Percentiles rank a stretch among this genome's conserved stretches.
phyloP scores from a whole-genome alignment of 1,140 invertebrate species.

The Chironomus tepperi region DNA sequence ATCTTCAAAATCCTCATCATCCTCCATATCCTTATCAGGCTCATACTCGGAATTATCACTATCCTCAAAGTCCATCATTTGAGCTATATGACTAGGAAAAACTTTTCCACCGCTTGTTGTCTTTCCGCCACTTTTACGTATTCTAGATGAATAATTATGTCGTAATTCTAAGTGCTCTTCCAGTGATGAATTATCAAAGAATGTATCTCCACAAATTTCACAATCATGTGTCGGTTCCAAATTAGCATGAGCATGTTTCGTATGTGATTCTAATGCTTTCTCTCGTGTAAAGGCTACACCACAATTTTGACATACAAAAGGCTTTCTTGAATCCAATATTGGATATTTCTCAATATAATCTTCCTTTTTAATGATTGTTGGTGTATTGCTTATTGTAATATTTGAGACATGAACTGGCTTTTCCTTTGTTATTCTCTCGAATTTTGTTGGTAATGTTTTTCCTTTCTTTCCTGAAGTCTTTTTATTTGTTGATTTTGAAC shows the following conservation, averaged over 20 bases:
- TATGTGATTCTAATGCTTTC: conserved; percentile 66
- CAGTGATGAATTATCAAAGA: background rate
- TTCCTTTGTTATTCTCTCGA: background rate
- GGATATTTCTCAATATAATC: conserved; percentile 34
- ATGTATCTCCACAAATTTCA: conserved; percentile 4
- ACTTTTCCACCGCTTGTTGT: background rate
- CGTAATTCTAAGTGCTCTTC: conserved; percentile 14
- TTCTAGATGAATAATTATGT: background rate
- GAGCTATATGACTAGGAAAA: background rate
- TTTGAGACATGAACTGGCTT: background rate
- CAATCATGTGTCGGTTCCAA: background rate
- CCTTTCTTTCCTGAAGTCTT: background rate
- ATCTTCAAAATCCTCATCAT: conserved; percentile 37
- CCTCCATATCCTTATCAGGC: conserved; percentile 36
- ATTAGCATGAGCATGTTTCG: conserved; percentile 33
- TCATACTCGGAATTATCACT: conserved; percentile 38
- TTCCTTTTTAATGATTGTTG: background rate
- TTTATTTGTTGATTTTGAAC: background rate
- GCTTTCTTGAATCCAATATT: conserved; percentile 59
- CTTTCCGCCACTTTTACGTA: background rate
- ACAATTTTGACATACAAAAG: conserved; percentile 71
- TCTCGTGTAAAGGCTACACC: conserved; percentile 69
- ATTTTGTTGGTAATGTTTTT: background rate
- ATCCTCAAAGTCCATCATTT: conserved; percentile 36
- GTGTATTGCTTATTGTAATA: background rate